Conservation (phyloP, 2,797 vertebrate genomes). For the Acanthopagrus latus region DNA sequence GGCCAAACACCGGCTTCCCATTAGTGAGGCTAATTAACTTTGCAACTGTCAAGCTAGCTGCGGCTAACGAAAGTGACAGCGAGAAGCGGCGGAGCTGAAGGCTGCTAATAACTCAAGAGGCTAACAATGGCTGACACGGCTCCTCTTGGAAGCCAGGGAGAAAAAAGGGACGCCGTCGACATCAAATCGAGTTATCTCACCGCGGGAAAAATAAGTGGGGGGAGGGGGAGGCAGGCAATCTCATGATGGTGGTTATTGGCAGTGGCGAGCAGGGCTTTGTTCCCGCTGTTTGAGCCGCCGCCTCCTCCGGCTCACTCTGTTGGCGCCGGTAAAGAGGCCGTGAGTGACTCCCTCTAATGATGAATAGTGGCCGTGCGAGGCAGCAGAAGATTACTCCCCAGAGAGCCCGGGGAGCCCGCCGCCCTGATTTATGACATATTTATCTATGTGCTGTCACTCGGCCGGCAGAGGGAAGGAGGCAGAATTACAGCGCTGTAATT, state of each 20-base stretch:
- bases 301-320: slow-evolving; percentile 83
- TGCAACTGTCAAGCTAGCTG: slow-evolving; percentile 80
- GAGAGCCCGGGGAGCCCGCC: slow-evolving; percentile 86
- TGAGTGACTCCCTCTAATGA: slow-evolving; percentile 89
- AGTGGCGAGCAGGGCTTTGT: slow-evolving; percentile 80
- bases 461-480: slow-evolving; percentile 82
- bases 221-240: slow-evolving; percentile 60
- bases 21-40: slow-evolving; percentile 85
- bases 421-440: slow-evolving; percentile 91
- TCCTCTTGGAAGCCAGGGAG: slow-evolving; percentile 90
- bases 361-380: slow-evolving; percentile 88
- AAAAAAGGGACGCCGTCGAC: slow-evolving; percentile 89
- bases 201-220: slow-evolving; percentile 1
- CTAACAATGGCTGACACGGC: slow-evolving; percentile 91
- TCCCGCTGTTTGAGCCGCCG: slow-evolving; percentile 79
- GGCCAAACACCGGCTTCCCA: slow-evolving; percentile 90
- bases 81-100: slow-evolving; percentile 85
- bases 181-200: slow-evolving; percentile 93
- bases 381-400: slow-evolving; percentile 88
- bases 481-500: slow-evolving; percentile 94
- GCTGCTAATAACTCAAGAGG: slow-evolving; percentile 92
- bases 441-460: slow-evolving; percentile 90
- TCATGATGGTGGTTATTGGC: slow-evolving; percentile 87
- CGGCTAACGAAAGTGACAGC: slow-evolving; percentile 91
- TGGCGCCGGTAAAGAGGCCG: slow-evolving; percentile 84